Base-by-base conservation (phyloP, 2,888 invertebrate genomes). In the Artemia sinica region DNA sequence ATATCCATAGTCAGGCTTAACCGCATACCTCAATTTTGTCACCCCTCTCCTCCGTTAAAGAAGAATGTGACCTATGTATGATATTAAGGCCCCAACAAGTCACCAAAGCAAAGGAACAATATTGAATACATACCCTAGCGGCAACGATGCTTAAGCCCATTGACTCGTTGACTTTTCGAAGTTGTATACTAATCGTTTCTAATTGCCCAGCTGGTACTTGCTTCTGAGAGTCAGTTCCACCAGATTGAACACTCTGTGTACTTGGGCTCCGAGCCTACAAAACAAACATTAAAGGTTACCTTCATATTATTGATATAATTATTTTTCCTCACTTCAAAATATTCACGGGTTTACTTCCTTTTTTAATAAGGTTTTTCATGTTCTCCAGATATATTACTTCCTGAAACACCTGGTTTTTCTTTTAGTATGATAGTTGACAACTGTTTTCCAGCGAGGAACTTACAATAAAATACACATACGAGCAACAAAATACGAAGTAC, bases 141-240 rank as follows among this genome's bases (percentile, higher is more conserved):
- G 97, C 97, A 6, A 98, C 96, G 75, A 98, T 98, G 76, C 95
- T 96, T 74, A 98, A 84, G 12, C 98, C 98, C 89, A 98, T 95
- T 72, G 97, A 96, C 76, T 90, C 92, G 72, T 89, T 87, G 75
- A 92, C 91, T 81, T 97, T 96, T 77, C 91, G 88, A 72, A 96
- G 83, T 76, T 91, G 86, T 74, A 96, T 90, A 69, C 88, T 84
- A 76, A 90, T 87, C 71, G 91, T 80, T 75, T 89, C 86, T 12
- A 89, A 88, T 74, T 86, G 66, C 67, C 68, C 70, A 10, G 49
- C 50, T 67, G 66, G 70, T 70, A 68, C 11, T 50, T 65, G 65
- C 50, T 49, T 65, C 14, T 18, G 49, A 72, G 73, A 76, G 72
- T 75, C 77, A 76, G 72, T 79, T 70, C 81, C 83, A 65, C 82